Percentiles rank a stretch among this genome's conserved stretches.
These are phyloP conservation scores for Luehdorfia chinensis DNA, from an alignment of 1,140 invertebrate genomes.

Conservation along the genomic window DNA sequence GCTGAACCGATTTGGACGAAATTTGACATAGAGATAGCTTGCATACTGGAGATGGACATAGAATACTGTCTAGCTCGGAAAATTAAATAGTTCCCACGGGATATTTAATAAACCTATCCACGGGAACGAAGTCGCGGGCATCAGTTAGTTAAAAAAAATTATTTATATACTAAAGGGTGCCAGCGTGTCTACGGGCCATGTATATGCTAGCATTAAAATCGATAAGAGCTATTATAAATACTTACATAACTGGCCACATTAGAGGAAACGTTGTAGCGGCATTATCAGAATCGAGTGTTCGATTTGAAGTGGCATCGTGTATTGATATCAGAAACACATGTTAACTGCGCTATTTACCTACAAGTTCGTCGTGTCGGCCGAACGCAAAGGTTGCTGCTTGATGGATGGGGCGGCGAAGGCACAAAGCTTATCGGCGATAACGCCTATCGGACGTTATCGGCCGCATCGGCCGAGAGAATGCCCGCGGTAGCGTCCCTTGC, in stretches of 20 bases:
- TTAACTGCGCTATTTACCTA: conserved; percentile 62
- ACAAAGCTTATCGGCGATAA: conserved; percentile 68
- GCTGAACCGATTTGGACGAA: no score
- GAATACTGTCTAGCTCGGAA: no score
- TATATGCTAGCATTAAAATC: conserved; percentile 11
- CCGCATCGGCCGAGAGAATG: conserved; percentile 42
- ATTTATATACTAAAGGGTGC: not conserved
- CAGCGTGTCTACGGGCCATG: not conserved
- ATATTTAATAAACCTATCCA: no score
- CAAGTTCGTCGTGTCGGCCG: conserved; percentile 49
- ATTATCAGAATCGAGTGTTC: conserved; percentile 52
- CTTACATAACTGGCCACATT: conserved; percentile 35
- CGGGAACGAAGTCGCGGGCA: no score
- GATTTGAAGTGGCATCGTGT: conserved; percentile 53
- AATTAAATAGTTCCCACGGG: no score
- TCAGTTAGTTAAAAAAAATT: no score
- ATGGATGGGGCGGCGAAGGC: conserved; percentile 67
- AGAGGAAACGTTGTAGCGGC: conserved; percentile 46
- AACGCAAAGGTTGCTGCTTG: conserved; percentile 59
- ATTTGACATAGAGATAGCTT: no score
- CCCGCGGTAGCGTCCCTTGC: conserved; percentile 40
- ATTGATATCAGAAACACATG: conserved; percentile 60
- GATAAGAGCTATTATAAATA: conserved; percentile 31
- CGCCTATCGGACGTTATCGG: conserved; percentile 54
- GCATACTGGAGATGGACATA: no score